Base-by-base conservation (phyloP, 2,113 vertebrate species). In the Poecile atricapillus region DNA sequence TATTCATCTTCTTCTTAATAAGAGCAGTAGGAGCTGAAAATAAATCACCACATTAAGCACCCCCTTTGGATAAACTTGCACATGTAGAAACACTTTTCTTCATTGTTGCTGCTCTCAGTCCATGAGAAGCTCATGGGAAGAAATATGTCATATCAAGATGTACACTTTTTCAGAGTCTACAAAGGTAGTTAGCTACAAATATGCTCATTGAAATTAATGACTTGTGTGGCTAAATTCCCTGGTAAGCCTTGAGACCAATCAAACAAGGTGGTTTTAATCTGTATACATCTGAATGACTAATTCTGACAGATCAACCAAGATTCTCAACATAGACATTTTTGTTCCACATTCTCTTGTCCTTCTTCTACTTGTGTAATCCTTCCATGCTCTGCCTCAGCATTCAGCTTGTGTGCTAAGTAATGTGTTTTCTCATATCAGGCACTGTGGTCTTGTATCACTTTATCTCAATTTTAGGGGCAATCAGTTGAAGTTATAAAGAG, bases 381-480 rank as follows among this genome's bases (percentile, higher is more conserved):
- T 93, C 69, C 1, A 0, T 89, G 44, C n/a, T 83, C 68, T 86
- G 63, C 68, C 85, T 95, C 20, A 1, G 83, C 76, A 94, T 96
- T 94, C 96, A 74, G 50, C 25, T 89, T 82, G 37, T 75, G 88
- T 85, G 70, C 74, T 78, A 94, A 82, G 44, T 89, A 77, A 95
- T 93, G 87, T 84, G 65, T 83, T 96, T 95, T 95, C 89, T 95
- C 83, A 58, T 81, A 96, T 83, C 91, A 94, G 79, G 87, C 84
- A 75, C 60, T 77, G 69, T 5, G 4, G 77, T 87, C 85, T 94
- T 85, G 56, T 94, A 94, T 95, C 91, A 91, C 94, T 95, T 96
- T 82, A 94, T 96, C 85, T 90, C 94, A 94, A 97, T 96, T 95
- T 95, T 90, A 92, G 31, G 93, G 62, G 83, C 86, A 95, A 96